Evolutionary conservation across 2,113 vertebrate species (phyloP).

Genomic region (Puntigrus tetrazona): DNA sequence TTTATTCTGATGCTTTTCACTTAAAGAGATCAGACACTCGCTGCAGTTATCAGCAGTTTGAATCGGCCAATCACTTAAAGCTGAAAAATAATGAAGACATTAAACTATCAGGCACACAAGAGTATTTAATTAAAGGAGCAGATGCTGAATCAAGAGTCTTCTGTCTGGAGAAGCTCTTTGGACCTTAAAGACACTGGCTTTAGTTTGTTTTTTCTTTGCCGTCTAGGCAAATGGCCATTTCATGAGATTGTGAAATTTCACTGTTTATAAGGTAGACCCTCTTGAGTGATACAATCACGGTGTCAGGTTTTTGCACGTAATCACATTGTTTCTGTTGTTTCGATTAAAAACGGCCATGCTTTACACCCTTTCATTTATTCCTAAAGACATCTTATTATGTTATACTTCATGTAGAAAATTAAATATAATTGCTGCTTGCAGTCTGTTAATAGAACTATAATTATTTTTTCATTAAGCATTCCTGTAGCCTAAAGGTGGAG

Average conservation of each 20-base stretch:
- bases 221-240: neutral
- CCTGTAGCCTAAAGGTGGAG: neutral
- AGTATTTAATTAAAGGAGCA: conserved; percentile 75
- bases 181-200: neutral
- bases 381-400: neutral
- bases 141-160: conserved; percentile 73
- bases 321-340: neutral
- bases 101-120: conserved; percentile 69
- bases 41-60: conserved; percentile 80
- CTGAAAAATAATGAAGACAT: conserved; percentile 73
- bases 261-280: neutral
- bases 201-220: neutral
- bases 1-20: conserved; percentile 76
- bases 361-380: neutral
- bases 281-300: neutral
- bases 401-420: neutral
- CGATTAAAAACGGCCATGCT: neutral
- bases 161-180: conserved; percentile 1
- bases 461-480: neutral
- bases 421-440: neutral
- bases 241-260: neutral
- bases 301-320: neutral
- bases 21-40: conserved; percentile 76
- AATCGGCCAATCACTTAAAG: conserved; percentile 80
- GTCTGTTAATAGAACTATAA: neutral